Evolutionary conservation across 1,140 invertebrate species (phyloP).

Genomic region (Spodoptera litura): DNA sequence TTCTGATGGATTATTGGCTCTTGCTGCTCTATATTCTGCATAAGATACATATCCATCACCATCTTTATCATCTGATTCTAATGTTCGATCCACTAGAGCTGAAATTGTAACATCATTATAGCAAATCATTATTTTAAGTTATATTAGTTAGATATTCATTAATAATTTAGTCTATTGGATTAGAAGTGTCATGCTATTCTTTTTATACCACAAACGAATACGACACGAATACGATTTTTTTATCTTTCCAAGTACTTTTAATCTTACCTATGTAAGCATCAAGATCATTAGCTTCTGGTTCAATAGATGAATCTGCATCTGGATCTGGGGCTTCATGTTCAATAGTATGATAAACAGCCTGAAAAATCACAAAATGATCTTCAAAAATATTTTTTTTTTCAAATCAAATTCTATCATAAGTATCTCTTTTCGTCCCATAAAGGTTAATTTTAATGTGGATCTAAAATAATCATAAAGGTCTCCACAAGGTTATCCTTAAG

Average conservation of each 20-base stretch:
- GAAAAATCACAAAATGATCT: slow-evolving; percentile 48
- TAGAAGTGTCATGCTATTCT: too few relatives aligned
- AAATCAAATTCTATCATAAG: too few relatives aligned
- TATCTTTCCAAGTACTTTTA: neutral
- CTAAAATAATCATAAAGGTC: too few relatives aligned
- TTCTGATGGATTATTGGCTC: slow-evolving; percentile 61
- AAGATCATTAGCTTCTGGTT: slow-evolving; percentile 77
- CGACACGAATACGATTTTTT: too few relatives aligned
- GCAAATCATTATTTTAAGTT: too few relatives aligned
- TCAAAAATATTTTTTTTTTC: too few relatives aligned
- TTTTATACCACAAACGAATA: neutral
- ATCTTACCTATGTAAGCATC: slow-evolving; percentile 84
- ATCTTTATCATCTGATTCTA: slow-evolving; percentile 92
- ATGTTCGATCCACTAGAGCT: slow-evolving; percentile 93
- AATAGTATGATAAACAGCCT: slow-evolving; percentile 89
- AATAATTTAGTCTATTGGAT: too few relatives aligned
- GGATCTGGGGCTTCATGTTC: slow-evolving; percentile 83
- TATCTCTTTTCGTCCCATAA: too few relatives aligned
- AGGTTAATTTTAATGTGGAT: too few relatives aligned
- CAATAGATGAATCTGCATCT: slow-evolving; percentile 70
- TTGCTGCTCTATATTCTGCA: slow-evolving; percentile 86
- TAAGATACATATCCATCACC: slow-evolving; percentile 94
- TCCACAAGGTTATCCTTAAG: too few relatives aligned
- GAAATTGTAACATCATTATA: slow-evolving; percentile 61
- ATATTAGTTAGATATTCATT: too few relatives aligned